Base-by-base conservation (phyloP, 2,888 invertebrate genomes). In the Hoplodrina blanda region DNA sequence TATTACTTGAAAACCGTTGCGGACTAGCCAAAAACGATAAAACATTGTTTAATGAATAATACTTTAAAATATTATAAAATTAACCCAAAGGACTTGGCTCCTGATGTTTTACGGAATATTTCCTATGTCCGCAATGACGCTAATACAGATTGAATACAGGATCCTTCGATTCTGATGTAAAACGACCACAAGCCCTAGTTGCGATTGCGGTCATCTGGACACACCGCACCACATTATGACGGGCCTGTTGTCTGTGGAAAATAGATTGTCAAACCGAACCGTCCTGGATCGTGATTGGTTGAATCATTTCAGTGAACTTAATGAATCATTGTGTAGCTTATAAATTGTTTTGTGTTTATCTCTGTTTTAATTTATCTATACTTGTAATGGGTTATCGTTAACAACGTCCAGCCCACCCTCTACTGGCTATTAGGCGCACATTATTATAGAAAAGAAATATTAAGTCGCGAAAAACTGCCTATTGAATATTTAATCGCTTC, bases 131-230 rank as follows among this genome's bases (percentile, higher is more conserved):
- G 70, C 57, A 80, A 69, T 84, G 67, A 73, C 75, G 68, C 74
- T 71, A 81, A 64, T 78, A 80, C 50, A 73, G 73, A 79, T 81
- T 69, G 80, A 83, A 83, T 75, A 79, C 66, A 78, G 69, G 84
- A 80, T 83, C 65, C 76, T 79, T 82, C 68, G 64, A 73, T 63
- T 79, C 66, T 68, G 68, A 74, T 78, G 79, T 76, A 70, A 80
- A 82, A 49, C 73, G 80, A 83, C 84, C 82, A 52, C 81, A 79
- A 76, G 75, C 60, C 73, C 73, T 73, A 72, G 63, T 69, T 77
- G n/a, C 54, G 54, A 82, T 69, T 76, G 85, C 70, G 83, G 83
- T 78, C 80, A 66, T 57, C 66, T 67, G 68, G 68, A 61, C 62
- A 68, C 65, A 76, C 66, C 52, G 56, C 60, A 68, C 10, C 50